Base-by-base conservation (phyloP, 2,113 vertebrate genomes). In the Tychaedon coryphoeus region DNA sequence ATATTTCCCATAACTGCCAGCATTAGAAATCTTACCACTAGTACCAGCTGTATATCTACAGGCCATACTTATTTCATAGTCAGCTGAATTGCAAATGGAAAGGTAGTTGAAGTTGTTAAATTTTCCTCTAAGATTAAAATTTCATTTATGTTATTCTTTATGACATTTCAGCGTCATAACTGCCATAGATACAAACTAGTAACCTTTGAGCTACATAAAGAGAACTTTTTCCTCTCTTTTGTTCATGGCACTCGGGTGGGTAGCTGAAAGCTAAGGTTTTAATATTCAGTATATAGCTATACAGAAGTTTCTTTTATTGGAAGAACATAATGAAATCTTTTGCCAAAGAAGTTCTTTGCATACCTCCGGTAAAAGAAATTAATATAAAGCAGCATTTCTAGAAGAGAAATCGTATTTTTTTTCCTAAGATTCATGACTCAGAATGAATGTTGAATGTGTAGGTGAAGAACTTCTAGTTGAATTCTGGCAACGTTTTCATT, bases 11-110 rank as follows among this genome's bases (percentile, higher is more conserved):
- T 71, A 73, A 92, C 83, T 72, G 82, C 40, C 24, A 69, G 77
- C 28, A 92, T 92, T 91, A 80, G 69, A 86, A 95, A 79, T 62
- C 25, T 56, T 91, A 67, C 84, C 78, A 78, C 56, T 92, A 84
- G 42, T 72, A 51, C n/a, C 28, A 91, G 81, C 57, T 84, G 9
- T 77, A n/a, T 42, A 77, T 34, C 92, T 94, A 67, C 78, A 92
- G 80, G 48, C 84, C 57, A 61, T 83, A 38, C 31, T 85, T 81
- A 78, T 84, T 95, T 92, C 81, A 72, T 62, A 81, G 43, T 88
- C 34, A 69, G 10, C 3, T 69, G 57, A 90, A 88, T 13, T 71
- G 12, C 14, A 90, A 48, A 58, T 42, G 31, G 16, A 84, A 88
- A 91, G 5, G 45, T 83, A 91, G 58, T 43, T 65, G 79, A 54